Percentiles rank a stretch among this genome's conserved stretches.
Conservation (phyloP, 2,797 vertebrate genomes). For the Carcharodon carcharias region DNA sequence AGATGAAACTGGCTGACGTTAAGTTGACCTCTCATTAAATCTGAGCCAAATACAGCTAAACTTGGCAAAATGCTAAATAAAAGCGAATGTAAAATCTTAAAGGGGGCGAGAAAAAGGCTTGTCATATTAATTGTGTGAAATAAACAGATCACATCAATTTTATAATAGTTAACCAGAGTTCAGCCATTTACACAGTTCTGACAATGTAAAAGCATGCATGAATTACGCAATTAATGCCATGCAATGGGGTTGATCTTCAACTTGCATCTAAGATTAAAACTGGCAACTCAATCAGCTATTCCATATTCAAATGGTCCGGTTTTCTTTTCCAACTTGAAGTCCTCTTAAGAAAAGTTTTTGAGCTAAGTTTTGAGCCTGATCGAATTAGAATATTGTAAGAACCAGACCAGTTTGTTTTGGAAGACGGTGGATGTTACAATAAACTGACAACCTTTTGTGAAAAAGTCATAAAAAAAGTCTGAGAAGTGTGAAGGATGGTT, state of each 20-base stretch:
- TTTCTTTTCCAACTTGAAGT: neutral
- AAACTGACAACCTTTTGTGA: neutral
- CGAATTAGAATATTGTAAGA: neutral
- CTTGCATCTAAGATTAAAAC: neutral
- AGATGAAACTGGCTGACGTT: neutral
- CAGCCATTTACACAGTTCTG: neutral
- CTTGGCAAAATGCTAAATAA: neutral
- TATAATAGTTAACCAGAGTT: neutral
- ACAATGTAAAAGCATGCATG: neutral
- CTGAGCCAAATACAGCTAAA: neutral
- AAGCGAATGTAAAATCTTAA: neutral
- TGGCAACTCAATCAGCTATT: neutral
- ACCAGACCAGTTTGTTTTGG: neutral
- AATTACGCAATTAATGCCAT: neutral
- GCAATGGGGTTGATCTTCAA: neutral
- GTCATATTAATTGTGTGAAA: neutral
- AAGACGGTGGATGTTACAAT: neutral
- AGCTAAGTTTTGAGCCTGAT: neutral
- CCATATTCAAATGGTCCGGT: neutral
- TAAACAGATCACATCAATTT: slow-evolving; percentile 21
- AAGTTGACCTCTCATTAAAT: neutral
- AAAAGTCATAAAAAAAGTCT: neutral
- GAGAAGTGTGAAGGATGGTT: neutral
- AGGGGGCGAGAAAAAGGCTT: neutral
- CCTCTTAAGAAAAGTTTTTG: neutral